These are phyloP conservation scores for Temnothorax unifasciatus DNA, from an alignment of 2,888 invertebrate species.

Conservation along the genomic window DNA sequence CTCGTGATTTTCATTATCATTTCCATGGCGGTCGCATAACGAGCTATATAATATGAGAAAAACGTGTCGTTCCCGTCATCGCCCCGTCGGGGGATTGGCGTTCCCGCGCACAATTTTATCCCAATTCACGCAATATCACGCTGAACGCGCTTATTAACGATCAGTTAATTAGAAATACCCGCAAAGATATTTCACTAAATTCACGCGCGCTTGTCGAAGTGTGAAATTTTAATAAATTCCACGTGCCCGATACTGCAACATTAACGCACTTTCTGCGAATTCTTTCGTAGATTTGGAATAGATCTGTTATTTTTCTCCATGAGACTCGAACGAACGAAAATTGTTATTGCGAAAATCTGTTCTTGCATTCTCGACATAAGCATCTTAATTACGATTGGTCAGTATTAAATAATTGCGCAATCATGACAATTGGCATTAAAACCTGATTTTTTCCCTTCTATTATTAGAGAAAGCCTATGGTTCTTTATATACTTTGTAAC, in stretches of 20 bases:
- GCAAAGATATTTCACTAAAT: constrained; percentile 27
- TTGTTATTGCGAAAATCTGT: not conserved
- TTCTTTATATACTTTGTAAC: not conserved
- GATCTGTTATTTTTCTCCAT: not conserved
- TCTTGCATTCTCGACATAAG: not conserved
- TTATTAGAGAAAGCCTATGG: not conserved
- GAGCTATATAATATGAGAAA: constrained; percentile 51
- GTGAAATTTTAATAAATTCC: constrained; percentile 43
- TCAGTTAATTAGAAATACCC: constrained; percentile 53
- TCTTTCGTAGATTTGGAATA: not conserved
- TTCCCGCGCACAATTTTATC: constrained; percentile 33
- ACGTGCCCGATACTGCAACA: not conserved
- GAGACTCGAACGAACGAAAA: not conserved
- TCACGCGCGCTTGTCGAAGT: not conserved
- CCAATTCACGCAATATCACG: constrained; percentile 35
- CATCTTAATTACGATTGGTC: not conserved
- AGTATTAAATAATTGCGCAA: not conserved
- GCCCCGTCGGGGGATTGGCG: constrained; percentile 2
- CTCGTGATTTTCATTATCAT: constrained; percentile 46
- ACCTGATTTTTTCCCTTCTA: not conserved
- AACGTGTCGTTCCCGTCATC: constrained; percentile 44
- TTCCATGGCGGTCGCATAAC: constrained; percentile 35
- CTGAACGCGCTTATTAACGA: constrained; percentile 18
- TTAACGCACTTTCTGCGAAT: not conserved
- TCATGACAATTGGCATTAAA: not conserved